Base-by-base conservation (phyloP, 1,140 invertebrate genomes). In the Tribolium castaneum region DNA sequence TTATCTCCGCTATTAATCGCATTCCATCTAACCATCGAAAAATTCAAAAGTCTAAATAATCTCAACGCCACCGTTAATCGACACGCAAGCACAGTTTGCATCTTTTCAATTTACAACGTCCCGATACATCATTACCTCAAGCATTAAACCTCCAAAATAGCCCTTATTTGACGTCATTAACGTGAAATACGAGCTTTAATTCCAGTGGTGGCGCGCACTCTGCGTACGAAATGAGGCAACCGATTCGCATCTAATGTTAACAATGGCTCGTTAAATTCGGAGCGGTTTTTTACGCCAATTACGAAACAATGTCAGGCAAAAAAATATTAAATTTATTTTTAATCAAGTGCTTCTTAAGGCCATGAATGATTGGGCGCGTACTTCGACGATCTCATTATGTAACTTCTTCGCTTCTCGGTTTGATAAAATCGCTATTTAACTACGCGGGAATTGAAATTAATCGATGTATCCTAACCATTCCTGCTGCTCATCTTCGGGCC, bases 391-490 rank as follows among this genome's bases (percentile, higher is more conserved):
- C 59, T 66, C 59, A 66, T 66, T 66, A 66, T 66, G 30, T 66
- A 35, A 66, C 14, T 30, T 35, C 59, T 25, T 66, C 59, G 59
- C 59, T 59, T 22, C 54, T 59, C 10, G 25, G 30, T 22, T 59
- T 30, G 59, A 66, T 66, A 66, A 66, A 66, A 66, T 66, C 59
- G 30, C 59, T 66, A 35, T 66, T 66, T 66, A 66, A 35, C 30
- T 22, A 35, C 25, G 0, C 10, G 25, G 5, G 30, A 14, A 66
- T 66, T 66, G 59, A 66, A 66, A 66, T 66, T 35, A 66, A 35
- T 66, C 22, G 25, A 35, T 35, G 59, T 30, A 66, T 66, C 30
- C 59, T n/a, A 35, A 35, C 30, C 5, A 66, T 66, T 66, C 59
- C 9, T 66, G 59, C 25, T 66, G 10, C 59, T n/a, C 59, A 35